A percentile compares a stretch with the other conserved stretches of the same genome.
phyloP scores from a whole-genome alignment of 1,140 invertebrate species.

The Leguminivora glycinivorella region DNA sequence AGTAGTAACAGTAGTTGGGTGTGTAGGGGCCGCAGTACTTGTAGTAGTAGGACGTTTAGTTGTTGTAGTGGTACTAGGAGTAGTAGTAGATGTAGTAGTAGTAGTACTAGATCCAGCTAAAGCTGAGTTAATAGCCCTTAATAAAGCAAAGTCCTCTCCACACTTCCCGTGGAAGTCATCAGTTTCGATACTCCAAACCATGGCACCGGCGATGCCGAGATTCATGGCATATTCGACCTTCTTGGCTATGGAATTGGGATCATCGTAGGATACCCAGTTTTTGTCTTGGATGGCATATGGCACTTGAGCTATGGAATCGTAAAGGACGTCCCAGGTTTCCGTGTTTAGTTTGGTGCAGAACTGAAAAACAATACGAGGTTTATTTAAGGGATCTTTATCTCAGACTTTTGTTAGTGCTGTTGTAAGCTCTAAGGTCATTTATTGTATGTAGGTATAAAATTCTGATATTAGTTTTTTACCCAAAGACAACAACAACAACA shows the following conservation, averaged over 20 bases:
- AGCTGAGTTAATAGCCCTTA: slow-evolving; percentile 57
- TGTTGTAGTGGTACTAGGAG: background rate
- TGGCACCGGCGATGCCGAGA: slow-evolving; percentile 81
- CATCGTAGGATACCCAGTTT: slow-evolving; percentile 90
- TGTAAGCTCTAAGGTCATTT: too few species aligned
- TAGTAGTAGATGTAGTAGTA: background rate
- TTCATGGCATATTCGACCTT: slow-evolving; percentile 80
- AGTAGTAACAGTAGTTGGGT: background rate
- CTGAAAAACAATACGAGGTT: slow-evolving; percentile 42
- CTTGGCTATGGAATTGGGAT: slow-evolving; percentile 76
- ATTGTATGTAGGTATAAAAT: background rate
- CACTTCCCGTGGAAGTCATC: slow-evolving; percentile 85
- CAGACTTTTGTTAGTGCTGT: too few species aligned
- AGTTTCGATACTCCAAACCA: slow-evolving; percentile 88
- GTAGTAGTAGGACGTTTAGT: background rate
- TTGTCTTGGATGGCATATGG: slow-evolving; percentile 83
- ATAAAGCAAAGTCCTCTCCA: slow-evolving; percentile 73
- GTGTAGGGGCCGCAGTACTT: background rate
- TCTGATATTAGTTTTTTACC: too few species aligned
- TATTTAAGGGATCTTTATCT: background rate
- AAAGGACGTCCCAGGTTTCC: slow-evolving; percentile 54
- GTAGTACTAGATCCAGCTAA: slow-evolving; percentile 31
- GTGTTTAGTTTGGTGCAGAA: slow-evolving; percentile 51
- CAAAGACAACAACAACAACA: too few species aligned
- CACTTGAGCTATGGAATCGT: slow-evolving; percentile 59